These are phyloP conservation scores for Holacanthus passer DNA, from an alignment of 2,113 vertebrate genomes.

Conservation along the genomic window DNA sequence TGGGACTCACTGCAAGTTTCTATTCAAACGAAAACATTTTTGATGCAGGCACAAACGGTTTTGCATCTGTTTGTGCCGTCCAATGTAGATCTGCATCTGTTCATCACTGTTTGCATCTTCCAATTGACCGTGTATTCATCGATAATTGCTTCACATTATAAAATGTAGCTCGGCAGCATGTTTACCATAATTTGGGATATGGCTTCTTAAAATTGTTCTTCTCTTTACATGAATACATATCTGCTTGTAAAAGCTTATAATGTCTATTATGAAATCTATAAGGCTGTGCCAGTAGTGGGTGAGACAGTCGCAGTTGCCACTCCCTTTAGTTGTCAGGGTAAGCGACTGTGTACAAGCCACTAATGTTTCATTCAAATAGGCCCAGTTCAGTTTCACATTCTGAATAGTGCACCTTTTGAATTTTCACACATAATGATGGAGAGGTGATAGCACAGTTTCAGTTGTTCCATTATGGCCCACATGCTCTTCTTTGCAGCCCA, in stretches of 20 bases:
- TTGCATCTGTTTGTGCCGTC: not conserved
- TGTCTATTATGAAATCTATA: no score
- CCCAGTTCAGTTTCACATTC: not conserved
- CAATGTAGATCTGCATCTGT: no score
- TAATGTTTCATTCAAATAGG: slow-evolving; percentile 1
- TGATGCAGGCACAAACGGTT: not conserved
- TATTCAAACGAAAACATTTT: not conserved
- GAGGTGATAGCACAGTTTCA: no score
- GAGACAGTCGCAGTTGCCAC: not conserved
- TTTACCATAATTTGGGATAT: no score
- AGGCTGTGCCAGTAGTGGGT: no score
- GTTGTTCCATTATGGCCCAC: no score
- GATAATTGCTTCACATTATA: no score
- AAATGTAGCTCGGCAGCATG: no score
- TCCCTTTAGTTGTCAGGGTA: not conserved
- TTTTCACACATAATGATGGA: not conserved
- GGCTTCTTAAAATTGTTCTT: not conserved
- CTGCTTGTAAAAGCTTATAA: not conserved
- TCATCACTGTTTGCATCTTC: no score
- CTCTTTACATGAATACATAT: not conserved
- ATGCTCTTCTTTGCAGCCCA: not conserved
- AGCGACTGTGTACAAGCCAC: not conserved
- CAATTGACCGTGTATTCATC: not conserved
- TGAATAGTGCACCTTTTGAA: not conserved
- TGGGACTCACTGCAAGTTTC: not conserved